Conservation (phyloP, 2,113 vertebrate species). For the Aphelocoma coerulescens region DNA sequence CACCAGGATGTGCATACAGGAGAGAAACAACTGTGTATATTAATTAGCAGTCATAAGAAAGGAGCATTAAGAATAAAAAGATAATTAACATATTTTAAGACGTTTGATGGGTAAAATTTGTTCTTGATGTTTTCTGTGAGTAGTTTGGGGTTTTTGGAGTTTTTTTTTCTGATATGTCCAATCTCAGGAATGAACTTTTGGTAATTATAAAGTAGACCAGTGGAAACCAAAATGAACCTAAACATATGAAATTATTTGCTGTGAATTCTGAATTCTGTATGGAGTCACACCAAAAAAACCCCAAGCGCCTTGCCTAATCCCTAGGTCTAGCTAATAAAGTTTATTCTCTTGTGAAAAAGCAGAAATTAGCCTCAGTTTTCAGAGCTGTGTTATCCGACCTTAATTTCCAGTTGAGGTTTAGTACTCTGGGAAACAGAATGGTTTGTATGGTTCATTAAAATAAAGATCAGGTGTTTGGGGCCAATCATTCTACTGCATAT, state of each 20-base stretch:
- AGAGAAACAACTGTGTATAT: not conserved
- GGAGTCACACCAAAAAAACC: not conserved
- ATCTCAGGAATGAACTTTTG: not conserved
- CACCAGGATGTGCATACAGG: not conserved
- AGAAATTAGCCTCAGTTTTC: not conserved
- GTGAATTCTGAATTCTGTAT: not conserved
- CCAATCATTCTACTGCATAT: not conserved
- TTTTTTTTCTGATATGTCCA: not conserved
- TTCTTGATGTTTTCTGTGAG: not conserved
- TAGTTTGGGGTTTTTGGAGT: fast-evolving
- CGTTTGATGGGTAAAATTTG: not conserved
- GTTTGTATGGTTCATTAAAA: conserved; percentile 43
- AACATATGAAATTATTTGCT: not conserved
- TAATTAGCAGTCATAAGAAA: not conserved
- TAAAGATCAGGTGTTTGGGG: conserved; percentile 1
- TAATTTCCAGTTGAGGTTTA: conserved; percentile 41
- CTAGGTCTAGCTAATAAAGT: not conserved
- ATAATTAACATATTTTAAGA: not conserved
- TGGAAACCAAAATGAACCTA: not conserved
- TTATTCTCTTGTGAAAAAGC: not conserved
- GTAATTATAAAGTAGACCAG: not conserved
- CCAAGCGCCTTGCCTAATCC: not conserved
- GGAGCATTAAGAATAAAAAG: not conserved
- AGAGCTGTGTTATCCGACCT: not conserved
- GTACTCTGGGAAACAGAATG: conserved; percentile 35